These are phyloP conservation scores for Barbus barbus DNA, from an alignment of 2,113 vertebrate genomes.

Conservation along the genomic window DNA sequence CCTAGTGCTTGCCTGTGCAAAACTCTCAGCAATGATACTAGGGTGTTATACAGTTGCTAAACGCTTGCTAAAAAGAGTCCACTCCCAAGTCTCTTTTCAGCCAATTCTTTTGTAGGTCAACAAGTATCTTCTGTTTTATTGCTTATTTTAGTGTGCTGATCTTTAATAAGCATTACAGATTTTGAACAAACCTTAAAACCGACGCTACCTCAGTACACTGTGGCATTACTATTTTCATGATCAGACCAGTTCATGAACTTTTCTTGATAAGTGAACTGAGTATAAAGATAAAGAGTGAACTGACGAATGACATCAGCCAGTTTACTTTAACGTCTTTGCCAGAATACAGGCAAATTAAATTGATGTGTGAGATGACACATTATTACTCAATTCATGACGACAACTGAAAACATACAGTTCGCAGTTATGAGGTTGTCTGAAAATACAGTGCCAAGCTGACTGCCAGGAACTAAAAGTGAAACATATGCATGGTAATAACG, in stretches of 20 bases:
- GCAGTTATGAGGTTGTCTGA: not conserved
- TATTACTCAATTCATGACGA: constrained; percentile 11
- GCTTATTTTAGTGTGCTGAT: too few species aligned
- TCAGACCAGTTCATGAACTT: not conserved
- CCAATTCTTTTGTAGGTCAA: not conserved
- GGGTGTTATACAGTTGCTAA: too few species aligned
- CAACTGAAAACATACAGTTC: not conserved
- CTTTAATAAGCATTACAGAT: not conserved
- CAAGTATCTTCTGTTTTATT: not conserved
- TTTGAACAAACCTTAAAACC: not conserved
- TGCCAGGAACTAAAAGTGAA: constrained; percentile 3
- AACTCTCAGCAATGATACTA: not conserved
- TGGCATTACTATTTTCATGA: not conserved
- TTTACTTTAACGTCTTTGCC: not conserved
- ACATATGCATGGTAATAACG: not conserved
- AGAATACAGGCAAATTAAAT: not conserved
- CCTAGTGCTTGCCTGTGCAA: not conserved
- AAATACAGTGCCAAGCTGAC: not conserved
- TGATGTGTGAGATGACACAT: not conserved
- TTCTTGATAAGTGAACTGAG: not conserved
- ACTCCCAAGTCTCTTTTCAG: not conserved
- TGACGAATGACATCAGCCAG: not conserved
- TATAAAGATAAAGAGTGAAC: too few species aligned
- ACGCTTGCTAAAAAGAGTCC: not conserved
- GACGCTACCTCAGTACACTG: not conserved